phyloP scores from a whole-genome alignment of 2,888 invertebrate species.

The Chrysolina haemoptera region DNA sequence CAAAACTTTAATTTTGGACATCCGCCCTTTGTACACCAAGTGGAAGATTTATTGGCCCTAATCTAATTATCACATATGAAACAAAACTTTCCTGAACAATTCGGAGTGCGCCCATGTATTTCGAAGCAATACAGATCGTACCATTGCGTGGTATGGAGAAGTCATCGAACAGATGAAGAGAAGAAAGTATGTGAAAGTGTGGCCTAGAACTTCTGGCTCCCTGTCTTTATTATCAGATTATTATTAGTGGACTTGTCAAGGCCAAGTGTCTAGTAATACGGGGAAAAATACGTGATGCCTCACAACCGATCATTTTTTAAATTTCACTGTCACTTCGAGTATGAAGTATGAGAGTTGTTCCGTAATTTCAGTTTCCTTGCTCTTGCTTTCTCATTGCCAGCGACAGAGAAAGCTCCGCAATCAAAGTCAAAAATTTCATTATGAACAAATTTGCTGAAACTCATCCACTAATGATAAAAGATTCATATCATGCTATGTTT shows the following conservation, averaged over 20 bases:
- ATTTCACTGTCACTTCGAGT: conserved; percentile 49
- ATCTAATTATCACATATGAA: too few species aligned
- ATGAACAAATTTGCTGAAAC: background rate
- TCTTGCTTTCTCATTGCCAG: conserved; percentile 17
- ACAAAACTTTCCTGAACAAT: background rate
- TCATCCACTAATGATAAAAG: too few species aligned
- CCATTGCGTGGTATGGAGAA: conserved; percentile 43
- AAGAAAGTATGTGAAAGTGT: conserved; percentile 69
- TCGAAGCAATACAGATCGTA: conserved; percentile 21
- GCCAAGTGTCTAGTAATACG: conserved; percentile 61
- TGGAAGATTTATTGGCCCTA: too few species aligned
- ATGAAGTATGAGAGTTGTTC: conserved; percentile 13
- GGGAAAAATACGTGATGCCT: conserved; percentile 49
- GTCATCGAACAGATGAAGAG: conserved; percentile 54
- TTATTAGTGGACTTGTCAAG: conserved; percentile 64
- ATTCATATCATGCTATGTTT: background rate
- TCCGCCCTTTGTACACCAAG: too few species aligned
- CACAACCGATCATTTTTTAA: conserved; percentile 36
- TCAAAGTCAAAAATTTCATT: conserved; percentile 7
- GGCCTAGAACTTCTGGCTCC: conserved; percentile 68
- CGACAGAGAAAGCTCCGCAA: conserved; percentile 13
- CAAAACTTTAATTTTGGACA: too few species aligned
- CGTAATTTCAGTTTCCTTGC: conserved; percentile 20
- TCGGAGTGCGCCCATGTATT: conserved; percentile 8
- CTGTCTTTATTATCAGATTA: conserved; percentile 63